These are phyloP conservation scores for Daboia siamensis DNA, from an alignment of 2,113 vertebrate genomes.

Conservation along the genomic window DNA sequence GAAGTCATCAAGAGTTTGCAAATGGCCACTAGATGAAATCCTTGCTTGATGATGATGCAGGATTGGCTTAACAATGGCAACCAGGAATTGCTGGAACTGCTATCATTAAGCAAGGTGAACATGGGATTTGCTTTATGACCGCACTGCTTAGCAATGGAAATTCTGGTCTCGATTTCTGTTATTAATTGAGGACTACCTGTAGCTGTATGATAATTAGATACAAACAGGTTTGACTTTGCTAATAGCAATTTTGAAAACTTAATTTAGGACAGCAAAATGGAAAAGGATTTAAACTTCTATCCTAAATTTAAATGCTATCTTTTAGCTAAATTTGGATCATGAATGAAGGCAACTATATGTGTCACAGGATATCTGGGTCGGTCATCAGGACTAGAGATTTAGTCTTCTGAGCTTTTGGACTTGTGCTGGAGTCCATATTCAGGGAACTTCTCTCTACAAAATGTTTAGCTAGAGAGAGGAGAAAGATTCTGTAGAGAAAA, in stretches of 20 bases:
- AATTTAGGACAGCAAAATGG: neutral
- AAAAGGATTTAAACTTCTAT: slow-evolving; percentile 17
- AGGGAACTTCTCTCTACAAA: neutral
- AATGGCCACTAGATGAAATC: neutral
- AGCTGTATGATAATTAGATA: neutral
- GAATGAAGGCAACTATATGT: neutral
- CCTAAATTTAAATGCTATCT: too few relatives aligned
- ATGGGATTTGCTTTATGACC: neutral
- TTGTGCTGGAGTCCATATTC: neutral
- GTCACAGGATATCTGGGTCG: neutral
- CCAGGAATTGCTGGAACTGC: neutral
- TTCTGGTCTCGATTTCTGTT: neutral
- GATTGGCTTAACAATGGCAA: neutral
- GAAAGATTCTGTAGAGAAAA: neutral
- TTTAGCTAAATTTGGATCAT: neutral
- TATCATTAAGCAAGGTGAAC: neutral
- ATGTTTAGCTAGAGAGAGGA: neutral
- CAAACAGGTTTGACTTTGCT: neutral
- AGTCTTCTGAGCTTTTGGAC: neutral
- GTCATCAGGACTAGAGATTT: neutral
- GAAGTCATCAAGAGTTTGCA: neutral
- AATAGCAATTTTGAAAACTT: neutral
- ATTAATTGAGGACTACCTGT: neutral
- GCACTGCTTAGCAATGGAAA: neutral
- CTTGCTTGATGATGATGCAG: neutral